phyloP scores from a whole-genome alignment of 37 sponge, comb jelly and placozoan genomes.

The Aphrocallistes beatrix region DNA sequence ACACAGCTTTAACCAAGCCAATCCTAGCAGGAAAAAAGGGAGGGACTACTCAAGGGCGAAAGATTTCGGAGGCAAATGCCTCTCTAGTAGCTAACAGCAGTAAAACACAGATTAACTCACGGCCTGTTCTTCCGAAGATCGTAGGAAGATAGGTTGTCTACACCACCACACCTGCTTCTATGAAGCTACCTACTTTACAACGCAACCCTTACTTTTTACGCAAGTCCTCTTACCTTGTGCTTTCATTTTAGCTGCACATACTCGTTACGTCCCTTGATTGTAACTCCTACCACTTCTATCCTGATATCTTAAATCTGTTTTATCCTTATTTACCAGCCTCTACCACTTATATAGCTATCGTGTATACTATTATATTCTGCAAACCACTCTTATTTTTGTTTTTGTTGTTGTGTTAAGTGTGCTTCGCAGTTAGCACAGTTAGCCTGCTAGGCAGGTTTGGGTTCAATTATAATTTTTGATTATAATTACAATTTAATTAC shows the following conservation, averaged over 20 bases:
- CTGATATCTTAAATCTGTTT: neutral
- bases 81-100: conserved; percentile 17
- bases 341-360: too few species aligned
- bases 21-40: neutral
- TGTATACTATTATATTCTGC: too few species aligned
- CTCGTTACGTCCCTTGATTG: neutral
- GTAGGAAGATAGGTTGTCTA: conserved; percentile 46
- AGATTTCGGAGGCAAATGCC: neutral
- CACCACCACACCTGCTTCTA: neutral
- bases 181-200: neutral
- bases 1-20: neutral
- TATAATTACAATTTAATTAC: too few species aligned
- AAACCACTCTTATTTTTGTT: too few species aligned
- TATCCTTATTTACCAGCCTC: neutral
- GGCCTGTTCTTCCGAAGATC: conserved; percentile 80
- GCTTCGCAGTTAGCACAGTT: too few species aligned
- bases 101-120: conserved; percentile 28
- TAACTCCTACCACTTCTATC: neutral
- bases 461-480: too few species aligned
- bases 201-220: too few species aligned
- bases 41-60: neutral
- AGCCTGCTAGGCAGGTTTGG: too few species aligned
- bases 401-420: too few species aligned
- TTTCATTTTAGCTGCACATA: conserved; percentile 5
- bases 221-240: neutral